A percentile compares a stretch with the other conserved stretches of the same genome.
Conservation (phyloP, 2,888 invertebrate species). For the Escarpia spicata region DNA sequence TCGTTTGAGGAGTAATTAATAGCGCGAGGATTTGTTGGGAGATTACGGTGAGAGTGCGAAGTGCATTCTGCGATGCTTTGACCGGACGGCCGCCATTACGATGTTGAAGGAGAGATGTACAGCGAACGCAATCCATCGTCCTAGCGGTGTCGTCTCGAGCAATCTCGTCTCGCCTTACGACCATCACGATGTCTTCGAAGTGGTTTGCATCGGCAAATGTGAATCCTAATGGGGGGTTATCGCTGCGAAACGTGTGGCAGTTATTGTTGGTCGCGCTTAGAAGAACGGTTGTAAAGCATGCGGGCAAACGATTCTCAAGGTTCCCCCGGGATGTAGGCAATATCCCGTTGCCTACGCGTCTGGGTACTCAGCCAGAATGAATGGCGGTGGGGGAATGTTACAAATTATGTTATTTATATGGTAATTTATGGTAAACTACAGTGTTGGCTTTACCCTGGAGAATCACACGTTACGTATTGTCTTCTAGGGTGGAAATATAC, state of each 20-base stretch:
- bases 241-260: not conserved
- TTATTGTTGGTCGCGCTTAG: not conserved
- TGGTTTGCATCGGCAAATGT: conserved; percentile 3
- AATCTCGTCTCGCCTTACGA: not conserved
- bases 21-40: not conserved
- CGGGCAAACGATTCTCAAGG: not conserved
- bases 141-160: not conserved
- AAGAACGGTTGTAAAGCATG: not conserved
- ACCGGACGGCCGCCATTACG: not conserved
- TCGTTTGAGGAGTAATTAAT: conserved; percentile 16
- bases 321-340: not conserved
- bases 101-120: not conserved
- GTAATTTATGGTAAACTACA: not conserved
- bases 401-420: not conserved
- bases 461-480: not conserved
- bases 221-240: not conserved
- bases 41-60: not conserved
- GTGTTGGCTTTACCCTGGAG: not conserved
- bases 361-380: not conserved
- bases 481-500: not conserved
- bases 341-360: not conserved
- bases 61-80: not conserved
- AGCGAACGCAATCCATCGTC: not conserved
- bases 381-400: not conserved
- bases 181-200: not conserved